phyloP scores from a whole-genome alignment of 2,888 invertebrate genomes.

The Netelia melanura region DNA sequence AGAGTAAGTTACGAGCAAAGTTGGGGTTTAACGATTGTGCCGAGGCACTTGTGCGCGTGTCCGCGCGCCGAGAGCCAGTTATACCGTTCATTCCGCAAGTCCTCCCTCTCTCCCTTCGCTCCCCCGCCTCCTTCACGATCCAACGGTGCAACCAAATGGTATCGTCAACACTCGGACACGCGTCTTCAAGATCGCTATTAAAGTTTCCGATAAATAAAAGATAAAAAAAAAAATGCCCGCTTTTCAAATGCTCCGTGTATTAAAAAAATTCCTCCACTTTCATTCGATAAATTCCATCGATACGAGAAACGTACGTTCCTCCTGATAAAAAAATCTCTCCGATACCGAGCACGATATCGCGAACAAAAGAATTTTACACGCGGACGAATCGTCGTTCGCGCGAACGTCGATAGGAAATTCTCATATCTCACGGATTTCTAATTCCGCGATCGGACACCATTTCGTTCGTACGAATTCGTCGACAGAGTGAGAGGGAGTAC shows the following conservation, averaged over 20 bases:
- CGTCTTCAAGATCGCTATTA: too few relatives aligned
- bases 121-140: too few relatives aligned
- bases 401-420: conserved; percentile 6
- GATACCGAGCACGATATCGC: background rate
- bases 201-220: too few relatives aligned
- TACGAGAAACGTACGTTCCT: background rate
- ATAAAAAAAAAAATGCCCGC: too few relatives aligned
- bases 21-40: conserved; percentile 71
- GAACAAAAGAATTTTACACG: background rate
- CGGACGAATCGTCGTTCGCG: background rate
- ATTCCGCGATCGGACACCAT: conserved; percentile 2
- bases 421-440: conserved; percentile 12
- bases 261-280: background rate
- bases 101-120: background rate
- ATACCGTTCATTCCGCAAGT: background rate
- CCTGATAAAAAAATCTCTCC: background rate
- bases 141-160: too few relatives aligned
- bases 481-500: background rate
- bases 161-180: too few relatives aligned
- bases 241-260: background rate
- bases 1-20: conserved; percentile 72
- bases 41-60: conserved; percentile 44
- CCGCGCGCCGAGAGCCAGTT: background rate
- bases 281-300: background rate
- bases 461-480: background rate